Evolutionary conservation across 1,140 invertebrate species (phyloP).

Genomic region (Drosophila punjabiensis): DNA sequence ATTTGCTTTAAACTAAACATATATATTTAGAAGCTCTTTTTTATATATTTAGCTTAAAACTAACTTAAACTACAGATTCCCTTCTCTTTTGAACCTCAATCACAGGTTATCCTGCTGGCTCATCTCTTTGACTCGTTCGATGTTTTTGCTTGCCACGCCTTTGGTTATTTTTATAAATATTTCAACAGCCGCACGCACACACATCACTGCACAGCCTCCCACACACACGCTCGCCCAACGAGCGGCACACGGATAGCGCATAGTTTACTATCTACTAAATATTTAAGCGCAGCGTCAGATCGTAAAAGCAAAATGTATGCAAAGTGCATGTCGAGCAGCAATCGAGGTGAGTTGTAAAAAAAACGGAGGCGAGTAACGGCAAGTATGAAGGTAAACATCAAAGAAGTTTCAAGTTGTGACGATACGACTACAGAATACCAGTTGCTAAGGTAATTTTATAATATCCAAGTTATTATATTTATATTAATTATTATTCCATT

Average conservation of each 20-base stretch:
- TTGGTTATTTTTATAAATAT: conserved; percentile 81
- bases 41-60: too few species aligned
- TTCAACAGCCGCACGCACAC: conserved; percentile 59
- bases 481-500: too few species aligned
- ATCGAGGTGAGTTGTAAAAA: conserved; percentile 76
- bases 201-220: conserved; percentile 19
- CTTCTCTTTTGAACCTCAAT: background rate
- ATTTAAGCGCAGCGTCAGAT: conserved; percentile 78
- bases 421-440: background rate
- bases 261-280: conserved; percentile 82
- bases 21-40: too few species aligned
- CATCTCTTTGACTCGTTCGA: conserved; percentile 22
- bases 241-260: conserved; percentile 33
- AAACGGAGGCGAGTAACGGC: conserved; percentile 33
- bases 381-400: conserved; percentile 23
- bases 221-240: background rate
- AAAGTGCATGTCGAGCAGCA: conserved; percentile 81
- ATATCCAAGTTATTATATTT: background rate
- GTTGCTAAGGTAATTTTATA: background rate
- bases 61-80: too few species aligned
- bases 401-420: background rate
- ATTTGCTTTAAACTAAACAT: too few species aligned
- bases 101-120: background rate
- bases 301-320: conserved; percentile 81
- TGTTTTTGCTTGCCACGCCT: conserved; percentile 35